These are phyloP conservation scores for Semnornis frantzii DNA, from an alignment of 2,113 vertebrate species.

Conservation along the genomic window DNA sequence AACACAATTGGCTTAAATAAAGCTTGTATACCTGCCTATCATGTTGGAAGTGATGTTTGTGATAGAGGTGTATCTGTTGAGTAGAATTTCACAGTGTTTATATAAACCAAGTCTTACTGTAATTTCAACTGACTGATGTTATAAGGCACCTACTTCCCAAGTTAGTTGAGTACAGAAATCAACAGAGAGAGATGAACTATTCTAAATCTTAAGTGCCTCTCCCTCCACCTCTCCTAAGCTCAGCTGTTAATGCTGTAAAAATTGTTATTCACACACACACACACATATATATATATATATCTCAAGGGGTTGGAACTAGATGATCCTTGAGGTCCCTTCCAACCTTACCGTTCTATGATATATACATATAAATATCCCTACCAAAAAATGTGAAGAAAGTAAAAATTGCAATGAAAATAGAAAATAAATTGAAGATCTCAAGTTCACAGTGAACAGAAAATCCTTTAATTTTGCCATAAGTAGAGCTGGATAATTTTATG, in stretches of 20 bases:
- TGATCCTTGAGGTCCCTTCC: no score
- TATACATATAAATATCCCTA: neutral
- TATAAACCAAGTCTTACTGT: neutral
- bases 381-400: neutral
- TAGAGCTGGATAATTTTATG: neutral
- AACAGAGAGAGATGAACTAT: neutral
- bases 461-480: neutral
- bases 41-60: neutral
- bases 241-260: neutral
- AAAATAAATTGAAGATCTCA: neutral
- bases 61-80: neutral
- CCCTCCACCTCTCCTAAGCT: no score
- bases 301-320: no score
- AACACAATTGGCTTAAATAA: neutral
- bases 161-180: neutral
- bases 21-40: neutral
- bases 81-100: neutral
- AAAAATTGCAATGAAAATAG: neutral
- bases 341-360: no score
- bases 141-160: neutral
- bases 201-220: neutral
- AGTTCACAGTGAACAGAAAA: neutral
- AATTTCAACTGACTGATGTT: neutral
- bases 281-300: no score
- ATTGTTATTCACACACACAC: neutral